phyloP scores from a whole-genome alignment of 2,888 invertebrate species.

The Lasioglossum malachurum region DNA sequence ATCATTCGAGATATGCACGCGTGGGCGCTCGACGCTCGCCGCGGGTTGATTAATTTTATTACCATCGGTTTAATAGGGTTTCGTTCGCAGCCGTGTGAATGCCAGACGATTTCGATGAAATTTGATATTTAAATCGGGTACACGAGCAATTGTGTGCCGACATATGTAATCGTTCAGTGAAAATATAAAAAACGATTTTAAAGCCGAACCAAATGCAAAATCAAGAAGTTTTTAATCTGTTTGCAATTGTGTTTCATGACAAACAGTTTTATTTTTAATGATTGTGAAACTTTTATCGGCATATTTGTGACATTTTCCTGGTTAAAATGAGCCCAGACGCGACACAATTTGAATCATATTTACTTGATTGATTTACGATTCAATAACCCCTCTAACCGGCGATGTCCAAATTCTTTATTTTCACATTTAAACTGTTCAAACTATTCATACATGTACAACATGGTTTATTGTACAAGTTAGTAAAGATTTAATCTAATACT shows the following conservation, averaged over 20 bases:
- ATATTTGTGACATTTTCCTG: background rate
- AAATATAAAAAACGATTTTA: background rate
- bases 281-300: background rate
- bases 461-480: background rate
- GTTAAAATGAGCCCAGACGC: background rate
- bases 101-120: conserved; percentile 10
- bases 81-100: conserved; percentile 13
- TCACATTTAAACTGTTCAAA: background rate
- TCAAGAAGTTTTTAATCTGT: background rate
- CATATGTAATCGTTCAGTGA: background rate
- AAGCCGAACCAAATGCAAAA: background rate
- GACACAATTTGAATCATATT: background rate
- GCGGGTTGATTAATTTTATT: conserved; percentile 49
- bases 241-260: background rate
- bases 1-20: conserved; percentile 7
- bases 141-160: background rate
- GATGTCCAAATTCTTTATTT: background rate
- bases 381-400: background rate
- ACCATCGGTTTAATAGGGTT: conserved; percentile 46
- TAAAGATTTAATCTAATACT: background rate
- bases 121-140: conserved; percentile 27
- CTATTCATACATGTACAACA: too few relatives aligned
- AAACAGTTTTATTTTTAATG: background rate
- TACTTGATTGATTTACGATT: background rate
- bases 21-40: conserved; percentile 11